Conservation (phyloP, 2,113 vertebrate species). For the Pelmatolapia mariae region DNA sequence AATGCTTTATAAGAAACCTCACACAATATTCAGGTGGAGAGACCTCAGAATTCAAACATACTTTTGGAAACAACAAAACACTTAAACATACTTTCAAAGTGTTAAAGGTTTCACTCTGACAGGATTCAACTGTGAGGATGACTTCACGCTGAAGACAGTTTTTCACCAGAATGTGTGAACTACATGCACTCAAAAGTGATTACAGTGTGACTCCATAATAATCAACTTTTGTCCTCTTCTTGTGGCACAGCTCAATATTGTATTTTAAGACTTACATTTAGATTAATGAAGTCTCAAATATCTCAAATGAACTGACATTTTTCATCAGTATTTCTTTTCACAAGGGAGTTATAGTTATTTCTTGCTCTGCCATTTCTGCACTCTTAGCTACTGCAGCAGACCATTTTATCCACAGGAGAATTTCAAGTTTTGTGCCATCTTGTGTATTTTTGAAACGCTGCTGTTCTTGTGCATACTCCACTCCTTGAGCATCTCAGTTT, state of each 20-base stretch:
- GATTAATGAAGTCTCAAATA: not conserved
- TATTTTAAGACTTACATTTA: not conserved
- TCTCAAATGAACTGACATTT: not conserved
- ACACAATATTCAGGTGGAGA: not conserved
- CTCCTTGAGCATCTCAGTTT: not conserved
- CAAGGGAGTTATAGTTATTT: fast-evolving
- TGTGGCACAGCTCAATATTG: not conserved
- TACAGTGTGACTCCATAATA: not conserved
- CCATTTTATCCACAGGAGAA: not conserved
- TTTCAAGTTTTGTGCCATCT: not conserved
- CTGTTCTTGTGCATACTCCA: not conserved
- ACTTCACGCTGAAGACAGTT: not conserved
- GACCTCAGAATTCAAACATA: not conserved
- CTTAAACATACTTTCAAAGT: not conserved
- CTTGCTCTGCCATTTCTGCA: fast-evolving
- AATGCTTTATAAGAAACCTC: not conserved
- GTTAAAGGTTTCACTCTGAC: not conserved
- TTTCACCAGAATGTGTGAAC: not conserved
- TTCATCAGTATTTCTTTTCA: not conserved
- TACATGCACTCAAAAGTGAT: not conserved
- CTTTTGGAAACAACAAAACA: not conserved
- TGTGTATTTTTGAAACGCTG: not conserved
- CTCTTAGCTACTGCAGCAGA: not conserved
- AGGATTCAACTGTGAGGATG: not conserved
- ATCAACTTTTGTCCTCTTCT: slow-evolving; percentile 5